Conservation (phyloP, 2,888 invertebrate species). For the Adela reaumurella region DNA sequence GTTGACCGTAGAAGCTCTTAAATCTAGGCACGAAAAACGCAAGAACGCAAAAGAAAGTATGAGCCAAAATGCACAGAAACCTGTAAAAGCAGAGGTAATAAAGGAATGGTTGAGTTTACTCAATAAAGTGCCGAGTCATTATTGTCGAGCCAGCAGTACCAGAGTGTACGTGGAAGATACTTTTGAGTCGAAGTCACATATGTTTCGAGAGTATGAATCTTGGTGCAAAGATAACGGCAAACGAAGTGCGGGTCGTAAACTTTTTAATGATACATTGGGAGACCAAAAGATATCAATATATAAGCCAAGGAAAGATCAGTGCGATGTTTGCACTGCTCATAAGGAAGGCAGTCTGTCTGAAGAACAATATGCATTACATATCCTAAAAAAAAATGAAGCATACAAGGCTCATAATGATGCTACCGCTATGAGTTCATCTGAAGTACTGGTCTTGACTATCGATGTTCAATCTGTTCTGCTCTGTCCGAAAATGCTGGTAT, state of each 20-base stretch:
- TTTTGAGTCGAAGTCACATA: neutral
- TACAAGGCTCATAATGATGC: constrained; percentile 5
- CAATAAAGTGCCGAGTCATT: constrained; percentile 3
- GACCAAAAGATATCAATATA: constrained; percentile 3
- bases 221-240: neutral
- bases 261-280: neutral
- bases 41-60: neutral
- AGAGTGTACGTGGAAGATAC: neutral
- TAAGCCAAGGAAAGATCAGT: constrained; percentile 7
- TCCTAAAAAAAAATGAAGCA: constrained; percentile 5
- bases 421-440: constrained; percentile 1
- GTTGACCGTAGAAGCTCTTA: neutral
- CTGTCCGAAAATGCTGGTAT: constrained; percentile 8
- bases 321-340: constrained; percentile 5
- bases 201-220: neutral
- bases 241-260: neutral
- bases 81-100: neutral
- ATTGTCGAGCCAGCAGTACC: constrained; percentile 1
- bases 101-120: constrained; percentile 5
- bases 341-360: constrained; percentile 3
- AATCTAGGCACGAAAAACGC: neutral
- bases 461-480: constrained; percentile 7
- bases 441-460: constrained; percentile 7
- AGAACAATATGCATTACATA: neutral
- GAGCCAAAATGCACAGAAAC: too few relatives aligned